These are phyloP conservation scores for Nemotelus pantherinus DNA, from an alignment of 2,888 invertebrate species.

Conservation along the genomic window DNA sequence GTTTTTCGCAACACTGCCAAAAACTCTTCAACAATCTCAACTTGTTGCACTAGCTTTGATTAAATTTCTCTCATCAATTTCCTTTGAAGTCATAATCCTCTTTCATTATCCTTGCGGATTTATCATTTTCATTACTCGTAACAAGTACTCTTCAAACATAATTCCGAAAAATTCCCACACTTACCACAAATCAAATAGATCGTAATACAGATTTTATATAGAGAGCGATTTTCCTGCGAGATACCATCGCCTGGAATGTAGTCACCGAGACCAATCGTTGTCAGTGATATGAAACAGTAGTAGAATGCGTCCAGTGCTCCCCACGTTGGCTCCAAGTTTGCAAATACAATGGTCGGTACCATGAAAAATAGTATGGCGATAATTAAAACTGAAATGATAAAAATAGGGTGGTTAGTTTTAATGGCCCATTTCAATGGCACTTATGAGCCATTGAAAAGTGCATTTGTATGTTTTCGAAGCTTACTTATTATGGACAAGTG, in stretches of 20 bases:
- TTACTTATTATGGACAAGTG: conserved; percentile 77
- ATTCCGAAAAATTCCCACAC: background rate
- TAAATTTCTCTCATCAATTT: no score
- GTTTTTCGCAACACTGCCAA: no score
- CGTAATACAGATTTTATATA: conserved; percentile 85
- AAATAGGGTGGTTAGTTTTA: background rate
- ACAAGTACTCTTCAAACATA: no score
- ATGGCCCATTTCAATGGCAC: background rate
- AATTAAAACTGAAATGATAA: conserved; percentile 66
- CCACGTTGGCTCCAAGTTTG: conserved; percentile 82
- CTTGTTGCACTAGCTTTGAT: no score
- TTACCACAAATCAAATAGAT: conserved; percentile 67
- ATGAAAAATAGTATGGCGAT: conserved; percentile 74
- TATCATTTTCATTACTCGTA: no score
- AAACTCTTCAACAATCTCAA: no score
- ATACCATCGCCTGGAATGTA: conserved; percentile 83
- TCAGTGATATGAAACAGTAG: conserved; percentile 90
- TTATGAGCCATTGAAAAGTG: background rate
- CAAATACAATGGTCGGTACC: conserved; percentile 80
- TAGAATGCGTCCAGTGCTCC: conserved; percentile 87
- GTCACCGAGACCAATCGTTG: conserved; percentile 89
- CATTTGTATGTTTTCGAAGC: background rate
- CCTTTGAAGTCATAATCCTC: no score
- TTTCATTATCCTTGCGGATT: no score
- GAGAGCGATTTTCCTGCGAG: conserved; percentile 77